Percentiles rank a stretch among this genome's conserved stretches.
phyloP scores from a whole-genome alignment of 2,888 invertebrate species.

The Drosophila formosana region DNA sequence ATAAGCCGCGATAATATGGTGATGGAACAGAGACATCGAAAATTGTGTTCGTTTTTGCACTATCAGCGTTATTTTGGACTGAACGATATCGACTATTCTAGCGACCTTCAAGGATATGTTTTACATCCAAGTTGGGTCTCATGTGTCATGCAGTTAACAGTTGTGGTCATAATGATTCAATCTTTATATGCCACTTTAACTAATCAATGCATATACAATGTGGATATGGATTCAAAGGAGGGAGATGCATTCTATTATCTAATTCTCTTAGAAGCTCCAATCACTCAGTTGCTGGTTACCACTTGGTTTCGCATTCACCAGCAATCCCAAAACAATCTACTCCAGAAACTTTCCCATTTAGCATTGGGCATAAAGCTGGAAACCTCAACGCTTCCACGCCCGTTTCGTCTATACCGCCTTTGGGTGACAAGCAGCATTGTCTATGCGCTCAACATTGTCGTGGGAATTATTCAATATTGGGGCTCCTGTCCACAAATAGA shows the following conservation, averaged over 20 bases:
- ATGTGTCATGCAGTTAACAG: not conserved
- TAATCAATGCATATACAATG: not conserved
- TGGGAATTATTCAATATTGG: not conserved
- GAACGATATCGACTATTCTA: slow-evolving; percentile 19
- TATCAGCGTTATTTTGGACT: slow-evolving; percentile 38
- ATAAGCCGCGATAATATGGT: not conserved
- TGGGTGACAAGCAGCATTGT: slow-evolving; percentile 7
- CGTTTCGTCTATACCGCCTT: slow-evolving; percentile 11
- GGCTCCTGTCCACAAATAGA: not conserved
- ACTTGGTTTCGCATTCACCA: slow-evolving; percentile 10
- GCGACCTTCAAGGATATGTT: slow-evolving; percentile 1
- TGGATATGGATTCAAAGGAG: slow-evolving; percentile 23
- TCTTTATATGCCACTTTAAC: not conserved
- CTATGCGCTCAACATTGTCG: not conserved
- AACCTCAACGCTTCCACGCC: not conserved
- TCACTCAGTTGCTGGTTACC: slow-evolving; percentile 17
- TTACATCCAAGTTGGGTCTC: not conserved
- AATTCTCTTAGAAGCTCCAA: not conserved
- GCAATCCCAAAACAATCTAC: slow-evolving; percentile 10
- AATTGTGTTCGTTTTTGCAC: slow-evolving; percentile 17
- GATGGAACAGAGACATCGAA: not conserved
- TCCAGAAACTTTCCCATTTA: slow-evolving; percentile 9
- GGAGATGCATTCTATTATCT: slow-evolving; percentile 15
- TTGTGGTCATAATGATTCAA: not conserved
- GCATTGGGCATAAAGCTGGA: slow-evolving; percentile 1